Conservation (phyloP, 64 coral and sea anemone species). For the Dendronephthya gigantea region DNA sequence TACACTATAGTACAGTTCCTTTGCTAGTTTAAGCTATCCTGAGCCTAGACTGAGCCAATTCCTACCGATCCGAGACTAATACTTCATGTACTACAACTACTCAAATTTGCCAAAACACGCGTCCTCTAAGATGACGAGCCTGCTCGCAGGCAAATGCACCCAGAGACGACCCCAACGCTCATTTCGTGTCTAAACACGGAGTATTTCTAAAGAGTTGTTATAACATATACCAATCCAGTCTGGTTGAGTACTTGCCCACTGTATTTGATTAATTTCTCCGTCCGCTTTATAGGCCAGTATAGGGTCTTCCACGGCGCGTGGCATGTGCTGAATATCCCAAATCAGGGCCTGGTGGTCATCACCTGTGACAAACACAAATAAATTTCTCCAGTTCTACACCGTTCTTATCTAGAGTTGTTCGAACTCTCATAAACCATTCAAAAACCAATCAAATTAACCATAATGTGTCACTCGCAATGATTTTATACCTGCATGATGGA, state of each 20-base stretch:
- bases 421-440: no score
- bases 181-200: slow-evolving; percentile 61
- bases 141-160: no score
- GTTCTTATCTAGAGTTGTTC: no score
- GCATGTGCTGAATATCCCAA: slow-evolving; percentile 99
- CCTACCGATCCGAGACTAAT: neutral
- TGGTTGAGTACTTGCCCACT: slow-evolving; percentile 95
- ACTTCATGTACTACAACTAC: no score
- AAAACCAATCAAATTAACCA: no score
- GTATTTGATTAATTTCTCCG: slow-evolving; percentile 96
- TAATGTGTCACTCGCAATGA: no score
- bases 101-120: no score
- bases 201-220: slow-evolving; percentile 85
- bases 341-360: slow-evolving; percentile 95
- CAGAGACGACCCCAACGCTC: neutral
- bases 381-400: no score
- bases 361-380: slow-evolving; percentile 18
- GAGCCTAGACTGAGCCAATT: no score
- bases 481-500: no score
- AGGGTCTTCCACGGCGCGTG: slow-evolving; percentile 88
- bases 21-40: neutral
- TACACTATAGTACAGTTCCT: no score
- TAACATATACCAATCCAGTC: slow-evolving; percentile 99
- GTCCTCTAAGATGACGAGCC: no score
- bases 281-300: slow-evolving; percentile 95